Conservation (phyloP, 2,888 invertebrate genomes). For the Amphipoea lucens region DNA sequence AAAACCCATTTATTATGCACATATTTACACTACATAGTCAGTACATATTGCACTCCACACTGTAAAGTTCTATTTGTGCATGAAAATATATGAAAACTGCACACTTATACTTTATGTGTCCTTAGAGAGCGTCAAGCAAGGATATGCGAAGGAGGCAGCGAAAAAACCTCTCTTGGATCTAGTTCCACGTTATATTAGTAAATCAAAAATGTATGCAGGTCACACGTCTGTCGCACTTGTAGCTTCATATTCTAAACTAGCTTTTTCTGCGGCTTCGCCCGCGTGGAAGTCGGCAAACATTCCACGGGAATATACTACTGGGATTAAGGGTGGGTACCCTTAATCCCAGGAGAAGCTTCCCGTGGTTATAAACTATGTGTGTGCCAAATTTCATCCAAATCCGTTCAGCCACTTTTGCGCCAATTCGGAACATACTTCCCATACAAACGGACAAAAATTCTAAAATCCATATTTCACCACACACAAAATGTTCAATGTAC, state of each 20-base stretch:
- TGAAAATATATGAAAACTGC: conserved; percentile 41
- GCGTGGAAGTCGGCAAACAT: neutral
- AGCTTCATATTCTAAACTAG: conserved; percentile 28
- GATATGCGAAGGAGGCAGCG: conserved; percentile 23
- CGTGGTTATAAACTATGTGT: neutral
- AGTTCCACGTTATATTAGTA: conserved; percentile 44
- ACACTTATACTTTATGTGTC: conserved; percentile 43
- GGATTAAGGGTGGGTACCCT: no score
- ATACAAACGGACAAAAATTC: neutral
- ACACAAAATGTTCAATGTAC: neutral
- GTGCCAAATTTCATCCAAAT: neutral
- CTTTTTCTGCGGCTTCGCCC: neutral
- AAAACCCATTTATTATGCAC: conserved; percentile 7
- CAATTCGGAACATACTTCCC: neutral
- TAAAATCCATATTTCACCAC: neutral
- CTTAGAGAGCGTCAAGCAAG: conserved; percentile 35
- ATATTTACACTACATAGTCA: conserved; percentile 17
- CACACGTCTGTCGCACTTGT: conserved; percentile 23
- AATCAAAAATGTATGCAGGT: conserved; percentile 60
- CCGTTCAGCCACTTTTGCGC: neutral
- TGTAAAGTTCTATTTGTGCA: conserved; percentile 37
- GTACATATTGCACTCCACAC: conserved; percentile 16
- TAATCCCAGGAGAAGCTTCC: no score
- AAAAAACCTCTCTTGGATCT: conserved; percentile 49
- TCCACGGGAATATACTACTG: neutral